Base-by-base conservation (phyloP, 2,888 invertebrate genomes). In the Pherbina coryleti region DNA sequence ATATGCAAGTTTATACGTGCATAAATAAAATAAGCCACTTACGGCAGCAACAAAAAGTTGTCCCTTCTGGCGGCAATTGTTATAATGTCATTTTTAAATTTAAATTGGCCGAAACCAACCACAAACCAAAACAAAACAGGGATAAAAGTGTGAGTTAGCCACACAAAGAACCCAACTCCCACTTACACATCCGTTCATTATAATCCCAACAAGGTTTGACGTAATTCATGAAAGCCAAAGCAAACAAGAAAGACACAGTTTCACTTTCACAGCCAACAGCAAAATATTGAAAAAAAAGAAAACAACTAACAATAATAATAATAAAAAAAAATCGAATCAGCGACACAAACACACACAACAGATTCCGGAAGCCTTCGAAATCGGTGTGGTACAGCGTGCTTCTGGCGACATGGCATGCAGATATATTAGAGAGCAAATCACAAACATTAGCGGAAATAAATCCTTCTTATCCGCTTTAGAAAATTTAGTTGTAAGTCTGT, bases 351-450 rank as follows among this genome's bases (percentile, higher is more conserved):
- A 66, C 25, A 66, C 17, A 34, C 14, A 19, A 9, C 64, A 66
- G n/a, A n/a, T 66, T 64, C n/a, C 64, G 11, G 25, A 11, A 19
- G 64, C 1, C 9, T 37, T 31, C 5, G 8, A 19, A 55, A 22
- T 22, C 19, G 9, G 64, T 28, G 64, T 25, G 28, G 60, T 60
- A 28, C 22, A 14, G 44, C 1, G 14, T 28, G 22, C 22, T 17
- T 19, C 17, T 31, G 31, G 64, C n/a, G 14, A 31, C 31, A 28
- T 28, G 5, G 34, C 64, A 66, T 28, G 31, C 9, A 34, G 37
- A 84, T 84, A 85, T 84, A 85, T 85, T 84, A 85, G 84, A 84
- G 82, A 84, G 84, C 84, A 85, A 85, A 85, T 85, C 85, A 85
- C 85, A 78, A 84, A 84, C 84, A 84, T 85, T 85, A 85, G 84